Percentiles rank a stretch among this genome's conserved stretches.
These are phyloP conservation scores for Rhinichthys klamathensis DNA, from an alignment of 2,113 vertebrate species.

Conservation along the genomic window DNA sequence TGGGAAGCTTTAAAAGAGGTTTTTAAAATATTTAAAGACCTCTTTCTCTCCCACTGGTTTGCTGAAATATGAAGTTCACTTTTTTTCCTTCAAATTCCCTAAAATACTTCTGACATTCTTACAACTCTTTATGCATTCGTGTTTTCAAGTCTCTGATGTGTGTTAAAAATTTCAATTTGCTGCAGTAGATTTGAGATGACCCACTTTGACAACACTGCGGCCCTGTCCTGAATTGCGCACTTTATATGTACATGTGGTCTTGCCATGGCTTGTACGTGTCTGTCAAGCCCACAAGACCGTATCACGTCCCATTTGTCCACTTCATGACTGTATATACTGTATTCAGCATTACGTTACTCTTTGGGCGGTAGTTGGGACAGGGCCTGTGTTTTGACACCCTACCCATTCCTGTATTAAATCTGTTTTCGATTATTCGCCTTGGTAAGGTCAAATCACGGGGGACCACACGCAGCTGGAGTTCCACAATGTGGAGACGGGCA, in stretches of 20 bases:
- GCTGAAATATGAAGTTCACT: not conserved
- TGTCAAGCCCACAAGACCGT: not conserved
- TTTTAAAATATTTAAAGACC: slow-evolving; percentile 35
- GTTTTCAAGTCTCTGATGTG: not conserved
- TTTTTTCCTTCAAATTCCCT: not conserved
- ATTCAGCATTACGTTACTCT: not conserved
- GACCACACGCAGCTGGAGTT: slow-evolving; percentile 98
- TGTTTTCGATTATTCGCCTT: slow-evolving; percentile 55
- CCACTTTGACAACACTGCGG: not conserved
- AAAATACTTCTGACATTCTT: not conserved
- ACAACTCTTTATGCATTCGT: not conserved
- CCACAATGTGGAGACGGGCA: slow-evolving; percentile 98
- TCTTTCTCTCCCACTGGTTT: slow-evolving; percentile 22
- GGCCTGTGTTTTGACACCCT: not conserved
- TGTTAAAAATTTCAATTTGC: not conserved
- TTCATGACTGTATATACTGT: not conserved
- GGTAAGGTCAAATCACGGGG: slow-evolving; percentile 95
- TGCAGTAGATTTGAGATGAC: slow-evolving; percentile 10
- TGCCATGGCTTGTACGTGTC: not conserved
- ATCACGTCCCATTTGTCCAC: not conserved
- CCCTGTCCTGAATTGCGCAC: not conserved
- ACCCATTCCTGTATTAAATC: slow-evolving; percentile 24
- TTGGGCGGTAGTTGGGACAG: not conserved
- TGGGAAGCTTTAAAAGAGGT: slow-evolving; percentile 41
- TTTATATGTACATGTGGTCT: not conserved